Evolutionary conservation across 2,888 invertebrate species (phyloP).

Genomic region (Caradrina clavipalpis): DNA sequence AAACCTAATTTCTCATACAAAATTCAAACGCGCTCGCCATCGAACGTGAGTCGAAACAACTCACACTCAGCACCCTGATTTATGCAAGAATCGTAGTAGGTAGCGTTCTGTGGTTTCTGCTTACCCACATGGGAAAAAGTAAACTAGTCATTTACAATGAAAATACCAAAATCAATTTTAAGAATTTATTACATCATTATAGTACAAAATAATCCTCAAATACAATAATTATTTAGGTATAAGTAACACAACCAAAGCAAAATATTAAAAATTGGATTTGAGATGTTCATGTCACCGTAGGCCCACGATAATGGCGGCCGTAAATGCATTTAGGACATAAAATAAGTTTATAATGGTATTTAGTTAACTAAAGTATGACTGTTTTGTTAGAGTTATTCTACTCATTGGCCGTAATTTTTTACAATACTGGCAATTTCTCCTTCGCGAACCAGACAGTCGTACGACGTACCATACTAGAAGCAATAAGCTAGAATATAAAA

Average conservation of each 20-base stretch:
- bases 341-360: conserved; percentile 75
- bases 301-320: conserved; percentile 75
- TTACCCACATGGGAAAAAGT: too few species aligned
- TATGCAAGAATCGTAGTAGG: too few species aligned
- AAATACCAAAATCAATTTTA: conserved; percentile 74
- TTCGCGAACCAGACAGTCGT: conserved; percentile 56
- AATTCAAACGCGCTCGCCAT: too few species aligned
- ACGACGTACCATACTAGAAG: conserved; percentile 57
- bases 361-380: conserved; percentile 82
- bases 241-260: conserved; percentile 91
- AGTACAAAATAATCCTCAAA: conserved; percentile 91
- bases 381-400: conserved; percentile 77
- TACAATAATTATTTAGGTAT: conserved; percentile 89
- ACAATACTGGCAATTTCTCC: conserved; percentile 78
- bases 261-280: conserved; percentile 89
- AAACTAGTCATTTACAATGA: conserved; percentile 33
- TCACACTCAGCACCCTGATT: too few species aligned
- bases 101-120: too few species aligned
- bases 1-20: too few species aligned
- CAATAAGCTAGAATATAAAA: conserved; percentile 78
- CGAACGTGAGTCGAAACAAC: too few species aligned
- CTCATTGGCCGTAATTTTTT: conserved; percentile 83
- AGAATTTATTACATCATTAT: conserved; percentile 90
- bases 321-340: conserved; percentile 85
- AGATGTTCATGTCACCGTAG: conserved; percentile 81